Evolutionary conservation across 2,113 vertebrate species (phyloP).

Genomic region (Etheostoma cragini): DNA sequence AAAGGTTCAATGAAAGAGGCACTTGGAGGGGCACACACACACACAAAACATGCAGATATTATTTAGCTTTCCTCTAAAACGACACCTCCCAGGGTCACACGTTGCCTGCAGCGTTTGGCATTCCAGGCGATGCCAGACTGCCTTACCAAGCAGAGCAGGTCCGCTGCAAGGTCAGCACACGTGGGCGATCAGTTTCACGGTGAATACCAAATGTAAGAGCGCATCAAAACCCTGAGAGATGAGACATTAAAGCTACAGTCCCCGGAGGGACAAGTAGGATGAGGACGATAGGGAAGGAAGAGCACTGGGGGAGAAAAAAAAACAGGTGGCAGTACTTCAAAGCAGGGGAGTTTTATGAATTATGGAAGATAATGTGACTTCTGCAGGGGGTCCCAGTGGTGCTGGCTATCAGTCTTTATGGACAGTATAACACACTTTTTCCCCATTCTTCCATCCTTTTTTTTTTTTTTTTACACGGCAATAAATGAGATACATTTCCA

Average conservation of each 20-base stretch:
- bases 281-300: constrained; percentile 37
- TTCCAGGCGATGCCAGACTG: constrained; percentile 58
- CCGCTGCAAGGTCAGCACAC: constrained; percentile 64
- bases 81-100: constrained; percentile 55
- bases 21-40: not conserved
- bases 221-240: constrained; percentile 59
- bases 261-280: constrained; percentile 50
- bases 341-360: constrained; percentile 69
- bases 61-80: constrained; percentile 35
- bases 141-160: constrained; percentile 61
- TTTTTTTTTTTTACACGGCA: constrained; percentile 24
- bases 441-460: not conserved
- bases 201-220: constrained; percentile 71
- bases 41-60: constrained; percentile 35
- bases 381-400: constrained; percentile 62
- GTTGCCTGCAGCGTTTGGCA: constrained; percentile 52
- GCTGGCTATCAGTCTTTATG: constrained; percentile 68
- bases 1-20: constrained; percentile 22
- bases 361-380: constrained; percentile 70
- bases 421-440: constrained; percentile 39
- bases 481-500: constrained; percentile 64
- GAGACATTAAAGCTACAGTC: constrained; percentile 72
- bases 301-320: constrained; percentile 23
- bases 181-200: constrained; percentile 67
- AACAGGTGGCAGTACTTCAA: constrained; percentile 76